Percentiles rank a stretch among this genome's conserved stretches.
Evolutionary conservation across 1,140 invertebrate species (phyloP).

Genomic region (Pygmarrhopalites habei): DNA sequence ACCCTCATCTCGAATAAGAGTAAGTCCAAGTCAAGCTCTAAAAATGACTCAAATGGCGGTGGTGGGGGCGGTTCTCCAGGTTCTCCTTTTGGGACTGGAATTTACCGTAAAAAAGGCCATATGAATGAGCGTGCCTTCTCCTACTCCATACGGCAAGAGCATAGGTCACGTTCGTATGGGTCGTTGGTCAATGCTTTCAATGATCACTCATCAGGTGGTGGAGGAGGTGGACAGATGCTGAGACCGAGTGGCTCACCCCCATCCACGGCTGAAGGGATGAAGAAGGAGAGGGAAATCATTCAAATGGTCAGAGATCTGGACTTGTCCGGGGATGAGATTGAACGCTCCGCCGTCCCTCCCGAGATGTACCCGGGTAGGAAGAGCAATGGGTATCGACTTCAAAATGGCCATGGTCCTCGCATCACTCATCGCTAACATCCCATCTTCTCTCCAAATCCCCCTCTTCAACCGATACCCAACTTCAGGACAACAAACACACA

Average conservation of each 20-base stretch:
- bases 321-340: conserved; percentile 66
- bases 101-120: conserved; percentile 82
- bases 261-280: conserved; percentile 57
- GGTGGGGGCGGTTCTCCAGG: conserved; percentile 44
- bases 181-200: conserved; percentile 62
- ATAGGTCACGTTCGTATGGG: conserved; percentile 80
- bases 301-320: conserved; percentile 81
- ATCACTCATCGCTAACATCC: conserved; percentile 39
- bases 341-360: conserved; percentile 46
- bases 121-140: conserved; percentile 88
- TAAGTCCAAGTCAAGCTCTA: conserved; percentile 39
- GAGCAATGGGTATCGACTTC: conserved; percentile 29
- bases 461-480: too few species aligned
- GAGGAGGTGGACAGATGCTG: conserved; percentile 14
- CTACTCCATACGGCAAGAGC: conserved; percentile 86
- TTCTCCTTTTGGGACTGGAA: conserved; percentile 74
- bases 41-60: conserved; percentile 18
- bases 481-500: too few species aligned
- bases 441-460: background rate
- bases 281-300: conserved; percentile 83
- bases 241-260: conserved; percentile 37
- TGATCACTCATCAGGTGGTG: background rate
- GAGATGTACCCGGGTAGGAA: conserved; percentile 36
- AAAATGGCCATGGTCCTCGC: conserved; percentile 37
- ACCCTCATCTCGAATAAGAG: conserved; percentile 39